Base-by-base conservation (phyloP, 2,888 invertebrate species). In the Heliconius sara region DNA sequence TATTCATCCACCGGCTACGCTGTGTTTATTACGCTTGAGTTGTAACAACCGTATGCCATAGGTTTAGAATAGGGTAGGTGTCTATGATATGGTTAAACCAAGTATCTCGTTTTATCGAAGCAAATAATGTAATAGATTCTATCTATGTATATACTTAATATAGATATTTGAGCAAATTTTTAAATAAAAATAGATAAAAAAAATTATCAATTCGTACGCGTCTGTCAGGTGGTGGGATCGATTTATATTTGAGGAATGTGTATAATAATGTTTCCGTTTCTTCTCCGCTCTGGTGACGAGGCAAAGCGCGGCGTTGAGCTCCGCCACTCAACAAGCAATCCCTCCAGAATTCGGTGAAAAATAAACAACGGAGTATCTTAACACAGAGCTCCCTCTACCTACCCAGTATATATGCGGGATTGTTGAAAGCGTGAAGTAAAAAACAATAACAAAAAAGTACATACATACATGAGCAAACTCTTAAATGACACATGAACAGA, bases 1-100 rank as follows among this genome's bases (percentile, higher is more conserved):
- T 87, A 88, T 88, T 87, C 86, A 86, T 85, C 68, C 80, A 81
- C 82, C 82, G 82, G 43, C 47, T 75, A 84, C 83, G 81, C 73
- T 80, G 76, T 80, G 80, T 83, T 83, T 83, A 81, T 83, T 75
- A 81, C 80, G 80, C 77, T 77, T 77, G 77, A 80, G 63, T 81
- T 57, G 74, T 63, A 79, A 43, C 76, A 79, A 78, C 34, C 63
- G 70, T 66, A 57, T 67, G 67, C 68, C 68, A 68, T 68, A 74
- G 73, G 66, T 57, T 67, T 72, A 39, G 22, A 60, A 52, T 52
- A n/a, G 73, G 60, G 60, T 73, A 25, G 34, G 73, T 73, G n/a
- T 34, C 60, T n/a, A 16, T 47, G 43, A 25, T 34, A 73, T 73
- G 72, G 43, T 43, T 43, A 4, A 16, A 7, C 16, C 43, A 70